Conservation (phyloP, 2,888 invertebrate species). For the Mayetiola destructor region DNA sequence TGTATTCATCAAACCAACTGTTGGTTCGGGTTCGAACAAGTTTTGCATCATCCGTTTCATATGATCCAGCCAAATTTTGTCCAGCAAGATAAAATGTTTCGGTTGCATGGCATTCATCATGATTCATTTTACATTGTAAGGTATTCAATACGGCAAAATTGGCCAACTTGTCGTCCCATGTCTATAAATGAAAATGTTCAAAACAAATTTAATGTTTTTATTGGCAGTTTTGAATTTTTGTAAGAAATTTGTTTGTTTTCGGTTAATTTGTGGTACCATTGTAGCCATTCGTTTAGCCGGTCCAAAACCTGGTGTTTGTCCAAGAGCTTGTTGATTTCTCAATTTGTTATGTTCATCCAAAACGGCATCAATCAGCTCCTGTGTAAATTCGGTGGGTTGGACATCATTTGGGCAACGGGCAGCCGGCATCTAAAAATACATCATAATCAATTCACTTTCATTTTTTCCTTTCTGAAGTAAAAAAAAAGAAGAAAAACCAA, state of each 20-base stretch:
- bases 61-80: not conserved
- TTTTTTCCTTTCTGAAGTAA: too few species aligned
- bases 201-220: too few species aligned
- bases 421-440: too few species aligned
- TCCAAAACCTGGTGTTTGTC: slow-evolving; percentile 14
- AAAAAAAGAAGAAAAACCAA: too few species aligned
- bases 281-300: slow-evolving; percentile 16
- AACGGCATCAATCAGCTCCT: not conserved
- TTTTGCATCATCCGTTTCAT: not conserved
- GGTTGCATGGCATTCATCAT: not conserved
- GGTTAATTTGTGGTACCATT: too few species aligned
- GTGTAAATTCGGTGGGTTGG: not conserved
- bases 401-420: too few species aligned
- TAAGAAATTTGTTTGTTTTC: too few species aligned
- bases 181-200: slow-evolving; percentile 2
- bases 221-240: too few species aligned
- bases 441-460: too few species aligned
- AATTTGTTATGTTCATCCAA: not conserved
- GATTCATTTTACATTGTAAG: slow-evolving; percentile 1
- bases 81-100: not conserved
- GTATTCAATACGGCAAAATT: slow-evolving; percentile 14
- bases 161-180: slow-evolving; percentile 16
- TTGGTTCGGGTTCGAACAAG: not conserved
- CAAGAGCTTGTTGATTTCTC: slow-evolving; percentile 15
- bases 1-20: not conserved